Conservation (phyloP, 2,888 invertebrate species). For the Cetonia aurata region DNA sequence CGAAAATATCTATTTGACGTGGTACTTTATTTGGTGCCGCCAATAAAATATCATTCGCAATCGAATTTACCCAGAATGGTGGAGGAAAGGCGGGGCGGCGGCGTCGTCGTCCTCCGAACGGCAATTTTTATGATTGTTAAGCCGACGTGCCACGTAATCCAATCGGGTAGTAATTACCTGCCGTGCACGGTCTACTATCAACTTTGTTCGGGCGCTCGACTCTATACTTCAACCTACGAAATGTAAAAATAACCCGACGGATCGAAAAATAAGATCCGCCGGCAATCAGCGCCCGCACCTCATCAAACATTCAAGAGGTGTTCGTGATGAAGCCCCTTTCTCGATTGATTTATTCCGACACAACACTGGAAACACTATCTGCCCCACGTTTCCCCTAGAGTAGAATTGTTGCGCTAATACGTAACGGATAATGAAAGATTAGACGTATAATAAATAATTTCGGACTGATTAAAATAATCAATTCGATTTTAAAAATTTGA, state of each 20-base stretch:
- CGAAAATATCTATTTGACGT: background rate
- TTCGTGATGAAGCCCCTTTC: slow-evolving; percentile 44
- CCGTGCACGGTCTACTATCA: slow-evolving; percentile 23
- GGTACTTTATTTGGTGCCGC: background rate
- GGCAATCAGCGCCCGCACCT: slow-evolving; percentile 45
- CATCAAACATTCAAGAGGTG: slow-evolving; percentile 44
- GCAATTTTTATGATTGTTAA: slow-evolving; percentile 39
- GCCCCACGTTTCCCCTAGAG: background rate
- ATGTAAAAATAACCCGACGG: slow-evolving; percentile 41
- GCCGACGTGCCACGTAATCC: slow-evolving; percentile 36
- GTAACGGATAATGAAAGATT: slow-evolving; percentile 16
- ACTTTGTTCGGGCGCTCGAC: slow-evolving; percentile 21
- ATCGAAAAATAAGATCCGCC: slow-evolving; percentile 43
- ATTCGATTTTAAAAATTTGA: no score
- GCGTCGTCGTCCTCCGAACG: background rate
- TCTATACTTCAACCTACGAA: slow-evolving; percentile 29
- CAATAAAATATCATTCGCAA: slow-evolving; percentile 10
- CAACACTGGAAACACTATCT: slow-evolving; percentile 28
- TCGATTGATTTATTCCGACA: slow-evolving; percentile 43
- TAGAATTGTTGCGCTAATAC: background rate
- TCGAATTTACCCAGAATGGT: slow-evolving; percentile 7
- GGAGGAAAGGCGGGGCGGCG: no score
- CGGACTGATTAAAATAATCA: no score
- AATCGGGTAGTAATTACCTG: slow-evolving; percentile 32
- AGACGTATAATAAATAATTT: slow-evolving; percentile 6